Conservation (phyloP, 2,113 vertebrate genomes). For the Dromiciops gliroides region DNA sequence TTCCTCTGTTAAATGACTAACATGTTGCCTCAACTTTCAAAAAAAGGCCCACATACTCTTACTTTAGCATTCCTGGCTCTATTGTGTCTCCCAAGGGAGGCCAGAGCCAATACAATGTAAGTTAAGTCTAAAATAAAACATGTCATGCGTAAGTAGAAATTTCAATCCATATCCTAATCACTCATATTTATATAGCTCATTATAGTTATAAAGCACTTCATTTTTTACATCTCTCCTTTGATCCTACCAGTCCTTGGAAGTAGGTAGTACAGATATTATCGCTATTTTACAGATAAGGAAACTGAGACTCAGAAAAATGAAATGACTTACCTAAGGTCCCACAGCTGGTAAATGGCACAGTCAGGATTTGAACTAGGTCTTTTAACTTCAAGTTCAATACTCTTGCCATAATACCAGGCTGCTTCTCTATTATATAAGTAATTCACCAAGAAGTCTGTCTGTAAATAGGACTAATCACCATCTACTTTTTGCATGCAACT, state of each 20-base stretch:
- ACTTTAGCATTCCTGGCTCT: neutral
- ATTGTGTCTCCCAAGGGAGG: neutral
- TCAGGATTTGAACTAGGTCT: neutral
- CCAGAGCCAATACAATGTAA: neutral
- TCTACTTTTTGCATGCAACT: neutral
- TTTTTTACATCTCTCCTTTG: neutral
- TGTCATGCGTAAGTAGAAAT: neutral
- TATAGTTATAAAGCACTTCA: neutral
- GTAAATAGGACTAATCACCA: neutral
- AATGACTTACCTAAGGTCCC: neutral
- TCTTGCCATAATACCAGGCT: neutral
- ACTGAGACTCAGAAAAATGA: neutral
- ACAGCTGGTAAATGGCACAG: neutral
- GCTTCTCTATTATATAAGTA: neutral
- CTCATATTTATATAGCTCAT: neutral
- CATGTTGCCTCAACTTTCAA: neutral
- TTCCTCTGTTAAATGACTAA: conserved; percentile 44
- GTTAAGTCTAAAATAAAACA: neutral
- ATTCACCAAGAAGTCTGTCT: neutral
- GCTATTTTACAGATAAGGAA: neutral
- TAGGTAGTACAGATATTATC: neutral
- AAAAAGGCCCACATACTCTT: neutral
- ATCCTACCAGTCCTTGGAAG: neutral
- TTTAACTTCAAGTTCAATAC: neutral
- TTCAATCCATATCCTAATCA: neutral